These are phyloP conservation scores for Chironomus riparius DNA, from an alignment of 2,888 invertebrate genomes.

Conservation along the genomic window DNA sequence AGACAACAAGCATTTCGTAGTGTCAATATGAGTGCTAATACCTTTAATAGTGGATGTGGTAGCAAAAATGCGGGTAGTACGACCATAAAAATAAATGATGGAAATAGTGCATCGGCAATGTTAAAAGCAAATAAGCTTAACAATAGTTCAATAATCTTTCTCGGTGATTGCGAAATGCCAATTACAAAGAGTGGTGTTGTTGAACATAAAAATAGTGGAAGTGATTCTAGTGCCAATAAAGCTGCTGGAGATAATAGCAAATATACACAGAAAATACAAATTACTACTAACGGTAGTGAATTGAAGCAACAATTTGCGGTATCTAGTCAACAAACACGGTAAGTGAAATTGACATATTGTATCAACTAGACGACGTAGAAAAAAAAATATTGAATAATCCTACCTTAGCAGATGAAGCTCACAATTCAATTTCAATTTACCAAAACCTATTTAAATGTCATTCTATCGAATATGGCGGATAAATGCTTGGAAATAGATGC, in stretches of 20 bases:
- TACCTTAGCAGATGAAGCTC: background rate
- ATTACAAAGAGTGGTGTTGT: conserved; percentile 30
- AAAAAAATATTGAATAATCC: too few species aligned
- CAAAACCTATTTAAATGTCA: too few species aligned
- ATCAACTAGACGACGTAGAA: too few species aligned
- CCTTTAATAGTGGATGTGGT: too few species aligned
- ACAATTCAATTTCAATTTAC: background rate
- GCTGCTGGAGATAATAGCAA: background rate
- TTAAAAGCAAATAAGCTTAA: conserved; percentile 1
- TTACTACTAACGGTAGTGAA: background rate
- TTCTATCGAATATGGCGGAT: too few species aligned
- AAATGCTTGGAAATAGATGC: too few species aligned
- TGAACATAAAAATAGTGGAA: conserved; percentile 13
- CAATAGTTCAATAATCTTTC: conserved; percentile 30
- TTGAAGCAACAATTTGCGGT: conserved; percentile 13
- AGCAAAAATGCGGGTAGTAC: background rate
- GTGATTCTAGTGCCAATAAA: conserved; percentile 15
- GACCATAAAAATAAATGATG: conserved; percentile 10
- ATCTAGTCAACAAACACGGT: conserved; percentile 22
- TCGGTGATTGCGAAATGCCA: conserved; percentile 38
- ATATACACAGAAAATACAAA: conserved; percentile 2
- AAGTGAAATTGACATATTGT: background rate
- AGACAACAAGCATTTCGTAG: background rate
- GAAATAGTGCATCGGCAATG: background rate
- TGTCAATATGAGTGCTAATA: background rate